A percentile compares a stretch with the other conserved stretches of the same genome.
phyloP scores from a whole-genome alignment of 2,888 invertebrate genomes.

The Plebejus anna region DNA sequence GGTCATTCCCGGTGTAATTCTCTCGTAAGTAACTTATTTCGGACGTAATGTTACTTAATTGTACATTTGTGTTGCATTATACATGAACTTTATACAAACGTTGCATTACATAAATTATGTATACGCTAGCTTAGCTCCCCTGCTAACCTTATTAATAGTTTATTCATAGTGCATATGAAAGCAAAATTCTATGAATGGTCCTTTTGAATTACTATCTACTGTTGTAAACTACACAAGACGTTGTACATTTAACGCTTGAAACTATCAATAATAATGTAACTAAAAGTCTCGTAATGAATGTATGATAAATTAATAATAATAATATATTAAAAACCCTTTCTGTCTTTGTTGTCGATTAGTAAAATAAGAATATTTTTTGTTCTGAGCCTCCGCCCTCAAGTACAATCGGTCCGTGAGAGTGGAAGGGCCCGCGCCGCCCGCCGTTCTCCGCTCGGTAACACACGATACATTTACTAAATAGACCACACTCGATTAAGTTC shows the following conservation, averaged over 20 bases:
- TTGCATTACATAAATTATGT: too few relatives aligned
- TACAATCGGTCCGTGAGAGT: not conserved
- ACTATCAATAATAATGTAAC: too few relatives aligned
- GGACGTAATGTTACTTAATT: not conserved
- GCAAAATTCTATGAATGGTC: too few relatives aligned
- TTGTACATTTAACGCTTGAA: too few relatives aligned
- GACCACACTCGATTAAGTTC: not conserved
- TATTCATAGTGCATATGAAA: too few relatives aligned
- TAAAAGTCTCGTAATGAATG: too few relatives aligned
- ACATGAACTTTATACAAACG: too few relatives aligned
- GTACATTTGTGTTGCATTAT: not conserved
- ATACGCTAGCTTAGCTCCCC: too few relatives aligned
- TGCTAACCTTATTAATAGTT: too few relatives aligned
- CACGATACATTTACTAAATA: constrained; percentile 6
- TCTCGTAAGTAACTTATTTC: not conserved
- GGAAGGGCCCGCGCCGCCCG: not conserved
- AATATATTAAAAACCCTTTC: not conserved
- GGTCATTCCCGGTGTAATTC: not conserved
- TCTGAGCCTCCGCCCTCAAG: not conserved
- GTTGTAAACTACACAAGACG: too few relatives aligned
- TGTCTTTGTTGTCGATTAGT: not conserved
- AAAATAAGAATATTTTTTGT: not conserved
- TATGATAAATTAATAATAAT: not conserved
- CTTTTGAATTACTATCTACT: too few relatives aligned
- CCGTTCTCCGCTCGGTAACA: not conserved